Evolutionary conservation across 2,113 vertebrate genomes (phyloP).

Genomic region (Motacilla alba): DNA sequence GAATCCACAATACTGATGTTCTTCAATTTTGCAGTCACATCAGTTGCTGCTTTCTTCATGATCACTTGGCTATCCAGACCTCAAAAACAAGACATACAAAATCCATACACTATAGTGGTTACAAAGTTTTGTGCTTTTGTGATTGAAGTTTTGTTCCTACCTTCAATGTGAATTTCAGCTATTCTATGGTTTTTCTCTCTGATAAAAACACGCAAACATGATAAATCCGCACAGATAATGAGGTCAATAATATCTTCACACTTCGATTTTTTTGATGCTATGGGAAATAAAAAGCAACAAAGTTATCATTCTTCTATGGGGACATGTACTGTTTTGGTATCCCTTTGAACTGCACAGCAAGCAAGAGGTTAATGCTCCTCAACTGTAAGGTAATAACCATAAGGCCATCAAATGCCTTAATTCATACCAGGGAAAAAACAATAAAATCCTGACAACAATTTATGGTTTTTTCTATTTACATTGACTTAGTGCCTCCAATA

Average conservation of each 20-base stretch:
- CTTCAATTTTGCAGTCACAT: conserved; percentile 88
- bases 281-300: neutral
- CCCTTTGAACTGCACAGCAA: neutral
- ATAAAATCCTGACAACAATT: neutral
- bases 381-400: neutral
- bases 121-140: neutral
- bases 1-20: conserved; percentile 92
- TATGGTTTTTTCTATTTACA: neutral
- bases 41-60: conserved; percentile 83
- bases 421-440: neutral
- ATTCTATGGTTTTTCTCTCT: conserved; percentile 86
- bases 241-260: conserved; percentile 86
- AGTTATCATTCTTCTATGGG: neutral
- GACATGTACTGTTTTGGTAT: neutral
- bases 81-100: conserved; percentile 33
- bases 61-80: conserved; percentile 90
- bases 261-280: conserved; percentile 82
- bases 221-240: conserved; percentile 86
- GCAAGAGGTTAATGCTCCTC: neutral
- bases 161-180: conserved; percentile 93
- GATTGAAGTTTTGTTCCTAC: conserved; percentile 65
- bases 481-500: neutral
- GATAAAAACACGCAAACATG: conserved; percentile 90
- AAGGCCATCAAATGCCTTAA: neutral
- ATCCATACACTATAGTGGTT: neutral